Percentiles rank a stretch among this genome's conserved stretches.
phyloP scores from a whole-genome alignment of 2,113 vertebrate genomes.

The Heteronetta atricapilla region DNA sequence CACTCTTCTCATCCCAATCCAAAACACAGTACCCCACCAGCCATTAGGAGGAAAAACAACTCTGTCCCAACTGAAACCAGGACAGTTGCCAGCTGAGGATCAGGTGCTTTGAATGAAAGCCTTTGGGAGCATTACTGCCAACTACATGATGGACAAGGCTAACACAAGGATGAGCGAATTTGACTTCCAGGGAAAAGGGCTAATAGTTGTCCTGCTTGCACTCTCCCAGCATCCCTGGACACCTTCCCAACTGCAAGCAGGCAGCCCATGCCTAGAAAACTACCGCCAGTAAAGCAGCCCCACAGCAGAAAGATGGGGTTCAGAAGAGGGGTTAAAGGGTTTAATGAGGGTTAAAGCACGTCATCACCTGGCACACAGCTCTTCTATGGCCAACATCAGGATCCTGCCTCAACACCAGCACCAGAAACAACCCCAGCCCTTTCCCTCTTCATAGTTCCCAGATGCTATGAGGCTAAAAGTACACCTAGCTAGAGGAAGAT shows the following conservation, averaged over 20 bases:
- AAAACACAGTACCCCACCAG: too few species aligned
- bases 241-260: neutral
- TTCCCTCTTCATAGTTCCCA: neutral
- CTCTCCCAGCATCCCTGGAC: neutral
- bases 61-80: too few species aligned
- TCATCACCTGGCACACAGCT: neutral
- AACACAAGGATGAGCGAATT: neutral
- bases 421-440: neutral
- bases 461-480: neutral
- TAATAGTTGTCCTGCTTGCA: neutral
- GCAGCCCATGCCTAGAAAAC: neutral
- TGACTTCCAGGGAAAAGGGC: neutral
- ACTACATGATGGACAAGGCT: neutral
- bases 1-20: too few species aligned
- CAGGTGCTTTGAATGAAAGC: neutral
- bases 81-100: conserved; percentile 2
- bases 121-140: neutral
- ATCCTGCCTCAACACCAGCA: neutral
- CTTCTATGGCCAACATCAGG: neutral
- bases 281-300: neutral
- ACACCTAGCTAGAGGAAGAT: neutral
- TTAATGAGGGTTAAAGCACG: neutral
- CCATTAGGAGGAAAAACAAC: too few species aligned
- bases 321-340: neutral
- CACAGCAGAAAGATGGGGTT: neutral